Percentiles rank a stretch among this genome's conserved stretches.
These are phyloP conservation scores for Ectropis grisescens DNA, from an alignment of 1,140 invertebrate genomes.

Conservation along the genomic window DNA sequence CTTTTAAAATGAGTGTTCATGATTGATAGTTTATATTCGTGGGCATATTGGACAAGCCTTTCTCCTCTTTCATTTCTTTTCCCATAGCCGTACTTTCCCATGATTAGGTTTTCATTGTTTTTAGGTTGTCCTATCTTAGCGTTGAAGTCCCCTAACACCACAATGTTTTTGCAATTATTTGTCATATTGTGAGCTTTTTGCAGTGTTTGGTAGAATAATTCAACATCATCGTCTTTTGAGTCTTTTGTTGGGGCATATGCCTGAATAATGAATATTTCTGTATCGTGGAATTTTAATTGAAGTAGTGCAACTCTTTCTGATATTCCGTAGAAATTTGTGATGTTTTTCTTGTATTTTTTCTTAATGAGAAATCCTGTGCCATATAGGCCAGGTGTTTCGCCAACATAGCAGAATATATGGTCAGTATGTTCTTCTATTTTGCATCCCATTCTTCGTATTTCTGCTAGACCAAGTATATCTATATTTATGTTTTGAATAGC, in stretches of 20 bases:
- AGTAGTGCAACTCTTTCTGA: conserved; percentile 4
- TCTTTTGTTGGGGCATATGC: conserved; percentile 6
- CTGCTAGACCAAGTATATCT: background rate
- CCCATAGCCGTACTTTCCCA: conserved; percentile 6
- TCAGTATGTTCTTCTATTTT: too few relatives aligned
- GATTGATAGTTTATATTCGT: too few relatives aligned
- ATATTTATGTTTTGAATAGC: conserved; percentile 1
- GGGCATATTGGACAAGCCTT: conserved; percentile 4
- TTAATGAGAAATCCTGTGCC: too few relatives aligned
- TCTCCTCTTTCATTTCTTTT: conserved; percentile 5
- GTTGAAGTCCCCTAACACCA: conserved; percentile 2
- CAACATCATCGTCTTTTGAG: background rate
- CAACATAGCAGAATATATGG: too few relatives aligned
- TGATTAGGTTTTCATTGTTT: conserved; percentile 1
- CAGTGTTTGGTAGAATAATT: conserved; percentile 4
- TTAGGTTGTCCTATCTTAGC: conserved; percentile 1
- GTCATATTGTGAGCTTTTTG: background rate
- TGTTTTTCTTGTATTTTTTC: background rate
- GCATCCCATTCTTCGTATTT: too few relatives aligned
- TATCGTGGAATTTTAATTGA: background rate
- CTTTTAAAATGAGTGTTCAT: too few relatives aligned
- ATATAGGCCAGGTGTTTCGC: too few relatives aligned
- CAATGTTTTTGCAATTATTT: background rate
- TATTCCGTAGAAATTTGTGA: background rate
- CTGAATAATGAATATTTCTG: background rate